Evolutionary conservation across 2,888 invertebrate genomes (phyloP).

Genomic region (Branchellion lobata): DNA sequence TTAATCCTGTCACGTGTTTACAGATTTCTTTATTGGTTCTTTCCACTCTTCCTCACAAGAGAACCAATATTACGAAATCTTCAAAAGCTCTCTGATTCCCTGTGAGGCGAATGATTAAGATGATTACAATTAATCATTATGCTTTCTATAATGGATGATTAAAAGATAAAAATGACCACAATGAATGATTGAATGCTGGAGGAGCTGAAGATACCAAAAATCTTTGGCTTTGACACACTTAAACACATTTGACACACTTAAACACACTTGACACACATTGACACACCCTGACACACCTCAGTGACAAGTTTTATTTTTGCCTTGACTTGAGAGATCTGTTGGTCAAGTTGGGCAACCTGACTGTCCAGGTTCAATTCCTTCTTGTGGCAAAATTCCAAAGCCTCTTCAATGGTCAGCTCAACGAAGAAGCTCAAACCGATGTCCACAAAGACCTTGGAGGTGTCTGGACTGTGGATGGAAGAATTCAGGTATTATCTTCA

Average conservation of each 20-base stretch:
- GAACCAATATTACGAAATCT: neutral
- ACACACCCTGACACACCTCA: neutral
- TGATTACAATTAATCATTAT: too few species aligned
- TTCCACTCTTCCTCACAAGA: too few species aligned
- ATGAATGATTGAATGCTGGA: too few species aligned
- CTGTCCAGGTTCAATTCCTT: neutral
- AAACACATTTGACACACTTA: too few species aligned
- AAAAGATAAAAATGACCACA: too few species aligned
- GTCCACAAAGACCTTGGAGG: neutral
- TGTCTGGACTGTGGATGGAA: neutral
- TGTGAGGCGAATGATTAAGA: neutral
- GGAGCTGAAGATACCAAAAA: too few species aligned
- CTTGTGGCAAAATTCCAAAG: neutral
- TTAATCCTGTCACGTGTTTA: too few species aligned
- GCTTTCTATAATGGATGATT: too few species aligned
- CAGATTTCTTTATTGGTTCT: too few species aligned
- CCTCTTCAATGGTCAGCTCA: neutral
- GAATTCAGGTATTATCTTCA: too few species aligned
- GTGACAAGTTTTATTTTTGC: neutral
- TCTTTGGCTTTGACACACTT: too few species aligned
- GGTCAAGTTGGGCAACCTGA: neutral
- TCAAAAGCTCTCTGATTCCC: slow-evolving; percentile 5
- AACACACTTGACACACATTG: too few species aligned
- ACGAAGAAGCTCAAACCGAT: neutral
- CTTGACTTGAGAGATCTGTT: neutral